phyloP scores from a whole-genome alignment of 2,113 vertebrate species.

The Spermophilus dauricus region DNA sequence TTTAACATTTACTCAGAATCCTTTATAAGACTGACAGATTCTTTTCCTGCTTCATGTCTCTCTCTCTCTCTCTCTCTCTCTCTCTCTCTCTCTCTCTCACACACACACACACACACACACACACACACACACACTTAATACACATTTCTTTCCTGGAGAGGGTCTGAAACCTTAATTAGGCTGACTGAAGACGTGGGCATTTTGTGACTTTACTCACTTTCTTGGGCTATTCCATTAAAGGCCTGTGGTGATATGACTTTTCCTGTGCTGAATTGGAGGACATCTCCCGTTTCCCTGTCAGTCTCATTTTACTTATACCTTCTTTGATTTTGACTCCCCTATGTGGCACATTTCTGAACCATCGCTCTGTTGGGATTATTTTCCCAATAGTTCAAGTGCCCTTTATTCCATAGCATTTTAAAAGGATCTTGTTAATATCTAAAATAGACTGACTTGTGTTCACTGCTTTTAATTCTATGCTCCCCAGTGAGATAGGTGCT shows the following conservation, averaged over 20 bases:
- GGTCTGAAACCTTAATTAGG: background rate
- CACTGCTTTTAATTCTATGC: background rate
- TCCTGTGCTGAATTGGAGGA: background rate
- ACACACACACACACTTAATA: background rate
- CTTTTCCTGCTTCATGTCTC: background rate
- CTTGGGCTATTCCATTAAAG: background rate
- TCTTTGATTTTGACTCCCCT: background rate
- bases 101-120: too few species aligned
- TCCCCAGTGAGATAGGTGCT: background rate
- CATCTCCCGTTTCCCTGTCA: background rate
- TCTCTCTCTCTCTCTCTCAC: too few species aligned
- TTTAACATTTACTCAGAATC: background rate
- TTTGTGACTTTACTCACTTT: background rate
- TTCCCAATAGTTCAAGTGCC: background rate
- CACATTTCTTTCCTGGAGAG: background rate
- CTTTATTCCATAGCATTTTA: background rate
- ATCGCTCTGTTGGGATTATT: background rate
- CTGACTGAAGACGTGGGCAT: background rate
- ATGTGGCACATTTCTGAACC: background rate
- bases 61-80: too few species aligned
- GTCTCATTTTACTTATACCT: background rate
- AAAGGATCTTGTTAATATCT: slow-evolving; percentile 16
- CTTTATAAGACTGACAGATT: slow-evolving; percentile 12
- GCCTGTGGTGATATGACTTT: background rate
- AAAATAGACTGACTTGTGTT: slow-evolving; percentile 19